These are phyloP conservation scores for Anoplolepis gracilipes DNA, from an alignment of 1,140 invertebrate genomes.

Conservation along the genomic window DNA sequence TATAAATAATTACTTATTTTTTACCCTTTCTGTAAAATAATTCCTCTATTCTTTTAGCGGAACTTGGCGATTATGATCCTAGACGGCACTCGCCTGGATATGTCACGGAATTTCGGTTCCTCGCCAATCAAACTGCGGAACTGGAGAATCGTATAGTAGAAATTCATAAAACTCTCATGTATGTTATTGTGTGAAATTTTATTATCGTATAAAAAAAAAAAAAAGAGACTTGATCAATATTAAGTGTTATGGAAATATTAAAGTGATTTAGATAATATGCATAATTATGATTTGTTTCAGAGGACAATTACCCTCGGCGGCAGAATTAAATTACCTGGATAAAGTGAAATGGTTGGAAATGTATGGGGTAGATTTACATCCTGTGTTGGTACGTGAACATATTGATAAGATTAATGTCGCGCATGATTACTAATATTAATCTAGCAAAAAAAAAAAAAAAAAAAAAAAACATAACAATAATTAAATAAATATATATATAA, in stretches of 20 bases:
- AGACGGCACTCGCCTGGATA: constrained; percentile 95
- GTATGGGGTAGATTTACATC: constrained; percentile 94
- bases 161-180: constrained; percentile 94
- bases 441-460: too few relatives aligned
- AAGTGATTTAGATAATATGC: neutral
- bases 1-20: neutral
- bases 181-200: constrained; percentile 79
- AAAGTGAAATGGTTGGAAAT: constrained; percentile 94
- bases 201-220: constrained; percentile 10
- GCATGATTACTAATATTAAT: constrained; percentile 2
- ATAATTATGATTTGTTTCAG: constrained; percentile 84
- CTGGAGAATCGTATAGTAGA: constrained; percentile 95
- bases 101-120: constrained; percentile 98
- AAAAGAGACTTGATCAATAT: neutral
- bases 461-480: too few relatives aligned
- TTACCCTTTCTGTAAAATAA: neutral
- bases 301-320: constrained; percentile 89
- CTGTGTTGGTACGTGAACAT: constrained; percentile 88
- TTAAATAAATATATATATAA: too few relatives aligned
- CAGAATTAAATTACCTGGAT: constrained; percentile 91
- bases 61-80: constrained; percentile 98
- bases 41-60: constrained; percentile 89
- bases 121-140: constrained; percentile 96
- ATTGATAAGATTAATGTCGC: neutral
- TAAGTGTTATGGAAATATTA: neutral